phyloP scores from a whole-genome alignment of 1,140 invertebrate genomes.

The Physella acuta region DNA sequence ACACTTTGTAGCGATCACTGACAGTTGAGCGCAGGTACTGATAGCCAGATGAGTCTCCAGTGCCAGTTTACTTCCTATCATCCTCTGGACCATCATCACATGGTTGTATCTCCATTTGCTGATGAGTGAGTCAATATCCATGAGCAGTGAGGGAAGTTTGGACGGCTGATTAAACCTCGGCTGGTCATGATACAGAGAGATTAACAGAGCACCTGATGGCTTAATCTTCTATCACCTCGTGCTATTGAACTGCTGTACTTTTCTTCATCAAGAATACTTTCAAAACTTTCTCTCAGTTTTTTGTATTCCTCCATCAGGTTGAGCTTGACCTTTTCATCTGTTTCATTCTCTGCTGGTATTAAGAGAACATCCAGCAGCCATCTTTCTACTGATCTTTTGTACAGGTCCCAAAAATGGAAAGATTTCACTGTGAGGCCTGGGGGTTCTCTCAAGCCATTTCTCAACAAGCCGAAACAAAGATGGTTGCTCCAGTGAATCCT shows the following conservation, averaged over 20 bases:
- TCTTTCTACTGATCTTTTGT: constrained; percentile 73
- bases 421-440: constrained; percentile 81
- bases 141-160: constrained; percentile 87
- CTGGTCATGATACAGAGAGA: constrained; percentile 93
- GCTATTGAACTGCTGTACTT: constrained; percentile 72
- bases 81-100: constrained; percentile 96
- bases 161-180: constrained; percentile 95
- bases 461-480: constrained; percentile 81
- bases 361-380: constrained; percentile 73
- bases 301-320: constrained; percentile 74
- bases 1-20: constrained; percentile 98
- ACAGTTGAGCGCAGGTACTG: constrained; percentile 97
- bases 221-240: constrained; percentile 81
- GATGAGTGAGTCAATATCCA: constrained; percentile 97
- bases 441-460: constrained; percentile 87
- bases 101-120: constrained; percentile 99
- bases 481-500: constrained; percentile 78
- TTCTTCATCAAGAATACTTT: constrained; percentile 82
- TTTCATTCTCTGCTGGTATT: constrained; percentile 66
- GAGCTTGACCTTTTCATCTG: constrained; percentile 63
- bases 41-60: constrained; percentile 96
- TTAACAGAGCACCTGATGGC: constrained; percentile 93
- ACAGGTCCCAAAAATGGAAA: constrained; percentile 94
- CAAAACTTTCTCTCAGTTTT: constrained; percentile 77
- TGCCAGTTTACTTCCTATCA: constrained; percentile 97